Conservation (phyloP, 35 echinoderm and acorn worm species). For the Apostichopus californicus region DNA sequence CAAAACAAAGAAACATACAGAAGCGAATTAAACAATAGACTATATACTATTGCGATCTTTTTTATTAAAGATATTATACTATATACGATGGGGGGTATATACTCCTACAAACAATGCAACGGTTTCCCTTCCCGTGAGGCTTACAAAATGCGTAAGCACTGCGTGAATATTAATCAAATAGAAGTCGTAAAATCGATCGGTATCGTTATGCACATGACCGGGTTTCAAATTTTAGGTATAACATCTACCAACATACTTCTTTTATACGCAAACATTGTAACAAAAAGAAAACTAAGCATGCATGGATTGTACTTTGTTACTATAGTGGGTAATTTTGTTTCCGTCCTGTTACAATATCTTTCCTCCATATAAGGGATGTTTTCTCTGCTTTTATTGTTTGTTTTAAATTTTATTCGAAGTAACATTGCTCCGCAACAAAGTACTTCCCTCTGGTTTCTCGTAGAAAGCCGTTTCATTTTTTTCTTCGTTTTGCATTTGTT, state of each 20-base stretch:
- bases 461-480: background rate
- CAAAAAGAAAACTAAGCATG: background rate
- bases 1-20: too few species aligned
- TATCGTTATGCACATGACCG: background rate
- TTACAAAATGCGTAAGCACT: too few species aligned
- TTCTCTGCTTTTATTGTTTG: too few species aligned
- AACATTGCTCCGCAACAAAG: slow-evolving; percentile 9
- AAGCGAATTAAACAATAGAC: too few species aligned
- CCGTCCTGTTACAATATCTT: background rate
- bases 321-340: background rate
- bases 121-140: too few species aligned
- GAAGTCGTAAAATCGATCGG: background rate
- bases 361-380: too few species aligned
- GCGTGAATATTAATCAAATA: background rate
- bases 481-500: background rate
- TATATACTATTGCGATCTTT: too few species aligned
- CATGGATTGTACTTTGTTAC: background rate
- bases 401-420: background rate
- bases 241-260: background rate
- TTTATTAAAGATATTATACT: too few species aligned
- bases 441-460: background rate
- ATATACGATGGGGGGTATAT: too few species aligned
- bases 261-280: background rate
- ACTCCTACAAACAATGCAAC: too few species aligned
- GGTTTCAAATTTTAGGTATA: background rate